Evolutionary conservation across 2,797 vertebrate species (phyloP).

Genomic region (Lacerta viridis): DNA sequence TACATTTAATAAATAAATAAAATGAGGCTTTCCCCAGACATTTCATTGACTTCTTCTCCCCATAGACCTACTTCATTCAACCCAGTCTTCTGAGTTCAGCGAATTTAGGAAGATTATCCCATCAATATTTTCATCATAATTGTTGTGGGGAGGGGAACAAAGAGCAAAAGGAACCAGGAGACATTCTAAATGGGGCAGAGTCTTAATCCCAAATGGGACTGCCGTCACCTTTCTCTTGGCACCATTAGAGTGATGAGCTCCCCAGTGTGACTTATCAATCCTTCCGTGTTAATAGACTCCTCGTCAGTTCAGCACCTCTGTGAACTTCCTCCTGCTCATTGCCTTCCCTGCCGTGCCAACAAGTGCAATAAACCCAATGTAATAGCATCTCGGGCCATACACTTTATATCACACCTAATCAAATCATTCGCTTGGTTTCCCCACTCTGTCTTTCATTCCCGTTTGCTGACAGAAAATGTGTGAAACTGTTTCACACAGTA

Average conservation of each 20-base stretch:
- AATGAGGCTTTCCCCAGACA: background rate
- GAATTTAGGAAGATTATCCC: background rate
- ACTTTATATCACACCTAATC: conserved; percentile 47
- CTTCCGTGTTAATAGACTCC: conserved; percentile 34
- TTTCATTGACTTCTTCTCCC: background rate
- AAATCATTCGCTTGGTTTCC: conserved; percentile 45
- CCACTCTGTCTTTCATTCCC: conserved; percentile 27
- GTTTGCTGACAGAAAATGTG: conserved; percentile 48
- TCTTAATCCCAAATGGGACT: background rate
- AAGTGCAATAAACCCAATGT: conserved; percentile 44
- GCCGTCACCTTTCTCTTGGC: conserved; percentile 12
- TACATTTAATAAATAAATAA: too few relatives aligned
- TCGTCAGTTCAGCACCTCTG: conserved; percentile 23
- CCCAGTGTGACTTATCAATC: conserved; percentile 12
- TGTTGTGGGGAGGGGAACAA: background rate
- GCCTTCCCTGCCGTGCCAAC: conserved; percentile 29
- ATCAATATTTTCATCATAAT: conserved; percentile 13
- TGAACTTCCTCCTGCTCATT: conserved; percentile 5
- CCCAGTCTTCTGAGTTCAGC: background rate
- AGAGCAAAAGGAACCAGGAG: background rate
- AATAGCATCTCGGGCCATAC: conserved; percentile 41
- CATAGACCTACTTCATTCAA: background rate
- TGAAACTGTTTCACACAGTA: conserved; percentile 27
- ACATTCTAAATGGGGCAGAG: background rate
- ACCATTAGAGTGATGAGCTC: conserved; percentile 24